Evolutionary conservation across 2,113 vertebrate genomes (phyloP).

Genomic region (Takifugu bimaculatus): DNA sequence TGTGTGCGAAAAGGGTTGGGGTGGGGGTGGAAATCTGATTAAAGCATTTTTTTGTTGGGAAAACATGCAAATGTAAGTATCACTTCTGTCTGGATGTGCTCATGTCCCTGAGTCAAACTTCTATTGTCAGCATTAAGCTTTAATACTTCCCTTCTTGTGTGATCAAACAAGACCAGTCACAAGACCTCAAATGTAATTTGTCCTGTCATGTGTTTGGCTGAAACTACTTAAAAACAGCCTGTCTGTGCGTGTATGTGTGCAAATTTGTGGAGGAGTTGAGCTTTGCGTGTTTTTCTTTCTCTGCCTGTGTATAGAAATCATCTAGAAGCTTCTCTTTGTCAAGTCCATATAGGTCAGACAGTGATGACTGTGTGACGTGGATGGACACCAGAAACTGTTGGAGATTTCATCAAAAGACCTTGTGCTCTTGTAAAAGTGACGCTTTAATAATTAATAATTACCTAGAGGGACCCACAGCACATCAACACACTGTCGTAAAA

Average conservation of each 20-base stretch:
- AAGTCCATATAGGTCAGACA: not conserved
- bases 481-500: no score
- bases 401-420: no score
- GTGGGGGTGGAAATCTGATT: not conserved
- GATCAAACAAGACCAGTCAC: not conserved
- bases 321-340: conserved; percentile 53
- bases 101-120: not conserved
- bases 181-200: not conserved
- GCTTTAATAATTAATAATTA: no score
- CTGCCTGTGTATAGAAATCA: conserved; percentile 11
- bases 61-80: not conserved
- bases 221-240: no score
- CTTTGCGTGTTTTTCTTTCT: conserved; percentile 23
- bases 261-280: conserved; percentile 17
- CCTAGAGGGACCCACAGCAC: no score
- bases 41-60: not conserved
- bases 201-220: not conserved
- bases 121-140: not conserved
- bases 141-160: conserved; percentile 4
- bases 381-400: no score
- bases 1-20: not conserved
- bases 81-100: not conserved
- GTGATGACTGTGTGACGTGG: conserved; percentile 4
- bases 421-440: no score
- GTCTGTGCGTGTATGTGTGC: not conserved